phyloP scores from a whole-genome alignment of 2,888 invertebrate genomes.

The Limnephilus lunatus region DNA sequence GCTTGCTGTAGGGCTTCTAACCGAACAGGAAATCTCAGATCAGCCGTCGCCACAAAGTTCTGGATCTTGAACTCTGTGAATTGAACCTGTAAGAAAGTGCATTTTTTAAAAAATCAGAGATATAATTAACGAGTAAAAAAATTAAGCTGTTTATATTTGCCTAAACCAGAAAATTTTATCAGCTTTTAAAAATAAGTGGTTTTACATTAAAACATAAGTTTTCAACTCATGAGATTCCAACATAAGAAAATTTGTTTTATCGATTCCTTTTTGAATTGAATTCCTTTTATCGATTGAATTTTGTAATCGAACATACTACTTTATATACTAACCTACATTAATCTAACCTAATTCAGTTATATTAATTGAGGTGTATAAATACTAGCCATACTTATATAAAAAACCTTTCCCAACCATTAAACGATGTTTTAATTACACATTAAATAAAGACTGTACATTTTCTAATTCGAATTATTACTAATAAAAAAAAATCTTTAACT shows the following conservation, averaged over 20 bases:
- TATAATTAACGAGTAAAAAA: background rate
- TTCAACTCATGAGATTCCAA: too few relatives aligned
- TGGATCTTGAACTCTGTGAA: slow-evolving; percentile 88
- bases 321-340: background rate
- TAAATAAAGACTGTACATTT: too few relatives aligned
- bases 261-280: too few relatives aligned
- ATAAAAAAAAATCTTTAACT: too few relatives aligned
- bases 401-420: too few relatives aligned
- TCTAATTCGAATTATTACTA: too few relatives aligned
- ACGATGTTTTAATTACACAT: too few relatives aligned
- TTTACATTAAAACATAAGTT: too few relatives aligned
- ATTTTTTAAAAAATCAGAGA: background rate
- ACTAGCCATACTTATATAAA: too few relatives aligned
- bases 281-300: too few relatives aligned
- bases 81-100: slow-evolving; percentile 78
- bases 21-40: slow-evolving; percentile 85
- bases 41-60: slow-evolving; percentile 87
- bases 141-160: background rate
- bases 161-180: slow-evolving; percentile 36
- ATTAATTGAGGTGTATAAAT: background rate
- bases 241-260: too few relatives aligned
- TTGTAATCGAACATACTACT: background rate
- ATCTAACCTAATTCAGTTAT: background rate
- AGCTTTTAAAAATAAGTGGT: background rate
- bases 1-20: slow-evolving; percentile 85